These are phyloP conservation scores for Synanthedon andrenaeformis DNA, from an alignment of 2,888 invertebrate genomes.

Conservation along the genomic window DNA sequence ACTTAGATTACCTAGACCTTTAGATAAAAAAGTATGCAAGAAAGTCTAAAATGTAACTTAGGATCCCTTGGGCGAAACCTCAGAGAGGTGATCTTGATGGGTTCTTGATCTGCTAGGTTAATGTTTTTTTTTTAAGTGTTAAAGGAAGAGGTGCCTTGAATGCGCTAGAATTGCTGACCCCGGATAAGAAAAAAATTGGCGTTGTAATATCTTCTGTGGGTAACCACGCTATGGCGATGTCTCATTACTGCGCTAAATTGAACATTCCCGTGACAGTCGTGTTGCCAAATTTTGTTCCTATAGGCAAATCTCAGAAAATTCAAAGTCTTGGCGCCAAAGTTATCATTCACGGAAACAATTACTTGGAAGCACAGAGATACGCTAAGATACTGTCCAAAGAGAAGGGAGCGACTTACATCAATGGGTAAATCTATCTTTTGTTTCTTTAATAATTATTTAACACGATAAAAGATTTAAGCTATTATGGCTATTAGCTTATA, in stretches of 20 bases:
- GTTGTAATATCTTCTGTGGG: slow-evolving; percentile 78
- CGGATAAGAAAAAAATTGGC: slow-evolving; percentile 71
- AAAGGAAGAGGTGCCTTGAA: slow-evolving; percentile 80
- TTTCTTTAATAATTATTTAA: background rate
- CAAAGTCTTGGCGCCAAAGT: slow-evolving; percentile 74
- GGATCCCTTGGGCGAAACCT: no score
- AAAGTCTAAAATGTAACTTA: no score
- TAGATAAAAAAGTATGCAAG: no score
- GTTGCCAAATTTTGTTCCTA: slow-evolving; percentile 75
- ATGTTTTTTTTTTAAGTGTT: slow-evolving; percentile 57
- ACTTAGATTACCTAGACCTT: no score
- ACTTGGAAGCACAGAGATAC: slow-evolving; percentile 71
- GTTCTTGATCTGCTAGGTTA: no score
- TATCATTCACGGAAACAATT: slow-evolving; percentile 72
- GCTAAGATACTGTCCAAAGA: slow-evolving; percentile 73
- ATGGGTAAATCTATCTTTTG: slow-evolving; percentile 56
- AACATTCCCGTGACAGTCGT: slow-evolving; percentile 74
- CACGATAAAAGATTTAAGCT: background rate
- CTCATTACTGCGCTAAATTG: slow-evolving; percentile 73
- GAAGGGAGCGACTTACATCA: slow-evolving; percentile 73
- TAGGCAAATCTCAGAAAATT: slow-evolving; percentile 76
- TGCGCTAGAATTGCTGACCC: slow-evolving; percentile 66
- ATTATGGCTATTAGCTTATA: no score
- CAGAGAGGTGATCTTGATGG: no score
- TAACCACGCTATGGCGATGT: slow-evolving; percentile 77